Evolutionary conservation across 2,888 invertebrate genomes (phyloP).

Genomic region (Notodonta dromedarius): DNA sequence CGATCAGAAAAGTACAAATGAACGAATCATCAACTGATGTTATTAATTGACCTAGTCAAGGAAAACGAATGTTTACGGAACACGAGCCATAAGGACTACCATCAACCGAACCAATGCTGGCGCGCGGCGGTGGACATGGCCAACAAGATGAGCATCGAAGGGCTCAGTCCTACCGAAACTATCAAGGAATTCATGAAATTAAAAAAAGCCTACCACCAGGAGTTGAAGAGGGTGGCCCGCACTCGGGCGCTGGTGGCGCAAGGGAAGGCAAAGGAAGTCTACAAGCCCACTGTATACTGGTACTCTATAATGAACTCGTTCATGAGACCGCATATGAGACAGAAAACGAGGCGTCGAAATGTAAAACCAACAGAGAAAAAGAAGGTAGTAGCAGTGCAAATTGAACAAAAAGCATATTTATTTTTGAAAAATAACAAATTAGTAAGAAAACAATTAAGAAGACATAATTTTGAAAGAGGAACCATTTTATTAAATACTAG

Average conservation of each 20-base stretch:
- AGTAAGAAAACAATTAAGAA: no score
- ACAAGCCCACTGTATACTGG: conserved; percentile 57
- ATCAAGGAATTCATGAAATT: conserved; percentile 63
- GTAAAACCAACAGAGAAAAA: background rate
- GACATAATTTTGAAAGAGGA: no score
- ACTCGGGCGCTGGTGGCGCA: conserved; percentile 25
- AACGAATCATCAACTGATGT: conserved; percentile 47
- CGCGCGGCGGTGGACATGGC: conserved; percentile 53
- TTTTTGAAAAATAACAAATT: no score
- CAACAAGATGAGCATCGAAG: conserved; percentile 44
- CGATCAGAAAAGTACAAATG: conserved; percentile 43
- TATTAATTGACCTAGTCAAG: conserved; percentile 52
- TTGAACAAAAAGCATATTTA: no score
- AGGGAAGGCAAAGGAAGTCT: conserved; percentile 29
- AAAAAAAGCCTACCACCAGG: conserved; percentile 67
- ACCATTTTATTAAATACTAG: no score
- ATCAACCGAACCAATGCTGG: conserved; percentile 36
- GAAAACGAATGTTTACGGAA: conserved; percentile 60
- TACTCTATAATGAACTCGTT: conserved; percentile 58
- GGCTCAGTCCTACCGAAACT: conserved; percentile 41
- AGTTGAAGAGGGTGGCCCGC: conserved; percentile 57
- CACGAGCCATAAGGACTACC: conserved; percentile 44
- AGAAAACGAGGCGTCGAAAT: background rate
- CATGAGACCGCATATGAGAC: conserved; percentile 50
- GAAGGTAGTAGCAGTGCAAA: background rate